phyloP scores from a whole-genome alignment of 2,113 vertebrate species.

The Thamnophis sirtalis region DNA sequence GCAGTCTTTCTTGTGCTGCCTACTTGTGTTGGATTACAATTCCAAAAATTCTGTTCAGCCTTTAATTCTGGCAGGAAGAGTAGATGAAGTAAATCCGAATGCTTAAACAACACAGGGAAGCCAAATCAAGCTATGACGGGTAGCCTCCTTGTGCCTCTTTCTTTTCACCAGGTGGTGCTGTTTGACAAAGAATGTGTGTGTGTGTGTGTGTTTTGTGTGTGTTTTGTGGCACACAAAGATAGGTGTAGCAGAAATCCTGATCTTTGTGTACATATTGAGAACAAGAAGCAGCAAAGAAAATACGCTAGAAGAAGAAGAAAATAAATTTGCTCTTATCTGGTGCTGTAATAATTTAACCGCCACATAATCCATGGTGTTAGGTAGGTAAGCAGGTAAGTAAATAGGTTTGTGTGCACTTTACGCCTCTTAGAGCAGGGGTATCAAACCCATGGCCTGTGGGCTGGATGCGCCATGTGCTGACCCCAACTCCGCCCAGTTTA shows the following conservation, averaged over 20 bases:
- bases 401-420: not conserved
- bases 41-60: not conserved
- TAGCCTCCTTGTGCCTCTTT: not conserved
- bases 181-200: constrained; percentile 35
- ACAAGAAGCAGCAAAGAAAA: not conserved
- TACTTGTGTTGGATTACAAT: not conserved
- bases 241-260: not conserved
- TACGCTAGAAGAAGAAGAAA: not conserved
- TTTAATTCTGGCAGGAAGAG: not conserved
- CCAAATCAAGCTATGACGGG: not conserved
- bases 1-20: not conserved
- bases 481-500: too few species aligned
- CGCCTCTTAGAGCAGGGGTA: not conserved
- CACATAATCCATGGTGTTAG: not conserved
- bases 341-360: not conserved
- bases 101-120: not conserved
- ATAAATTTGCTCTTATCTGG: not conserved
- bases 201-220: not conserved
- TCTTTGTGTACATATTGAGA: not conserved
- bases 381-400: not conserved
- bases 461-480: too few species aligned
- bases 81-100: not conserved
- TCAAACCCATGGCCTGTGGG: too few species aligned
- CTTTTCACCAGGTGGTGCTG: constrained; percentile 53
- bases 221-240: not conserved